These are phyloP conservation scores for Cottus gobio DNA, from an alignment of 2,113 vertebrate species.

Conservation along the genomic window DNA sequence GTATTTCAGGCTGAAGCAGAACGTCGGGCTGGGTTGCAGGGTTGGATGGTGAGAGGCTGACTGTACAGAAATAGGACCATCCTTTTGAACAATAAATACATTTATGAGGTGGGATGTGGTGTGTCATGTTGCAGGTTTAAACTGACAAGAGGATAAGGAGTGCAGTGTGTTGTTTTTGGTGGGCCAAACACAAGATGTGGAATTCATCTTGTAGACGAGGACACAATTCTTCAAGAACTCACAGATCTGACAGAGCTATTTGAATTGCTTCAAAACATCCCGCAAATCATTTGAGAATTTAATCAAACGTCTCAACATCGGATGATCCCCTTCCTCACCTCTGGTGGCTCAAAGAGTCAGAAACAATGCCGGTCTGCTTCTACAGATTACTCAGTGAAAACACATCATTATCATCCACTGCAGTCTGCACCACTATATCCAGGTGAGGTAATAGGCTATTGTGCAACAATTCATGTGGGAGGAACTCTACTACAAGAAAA, in stretches of 20 bases:
- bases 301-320: slow-evolving; percentile 47
- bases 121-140: slow-evolving; percentile 12
- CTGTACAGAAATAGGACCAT: slow-evolving; percentile 13
- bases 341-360: slow-evolving; percentile 25
- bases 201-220: slow-evolving; percentile 42
- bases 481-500: not conserved
- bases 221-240: slow-evolving; percentile 53
- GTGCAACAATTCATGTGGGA: not conserved
- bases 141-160: slow-evolving; percentile 36
- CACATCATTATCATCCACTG: slow-evolving; percentile 2
- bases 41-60: slow-evolving; percentile 19
- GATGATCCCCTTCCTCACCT: slow-evolving; percentile 28
- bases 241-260: slow-evolving; percentile 53
- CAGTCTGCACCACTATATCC: not conserved
- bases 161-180: slow-evolving; percentile 38
- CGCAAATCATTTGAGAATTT: slow-evolving; percentile 47
- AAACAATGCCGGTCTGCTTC: slow-evolving; percentile 27
- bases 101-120: slow-evolving; percentile 2
- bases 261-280: slow-evolving; percentile 45
- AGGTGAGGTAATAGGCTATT: not conserved
- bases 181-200: slow-evolving; percentile 30
- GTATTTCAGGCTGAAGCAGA: slow-evolving; percentile 44
- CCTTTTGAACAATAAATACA: slow-evolving; percentile 10
- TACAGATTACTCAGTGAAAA: slow-evolving; percentile 10
- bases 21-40: slow-evolving; percentile 12